These are phyloP conservation scores for Apaloderma vittatum DNA, from an alignment of 2,113 vertebrate genomes.

Conservation along the genomic window DNA sequence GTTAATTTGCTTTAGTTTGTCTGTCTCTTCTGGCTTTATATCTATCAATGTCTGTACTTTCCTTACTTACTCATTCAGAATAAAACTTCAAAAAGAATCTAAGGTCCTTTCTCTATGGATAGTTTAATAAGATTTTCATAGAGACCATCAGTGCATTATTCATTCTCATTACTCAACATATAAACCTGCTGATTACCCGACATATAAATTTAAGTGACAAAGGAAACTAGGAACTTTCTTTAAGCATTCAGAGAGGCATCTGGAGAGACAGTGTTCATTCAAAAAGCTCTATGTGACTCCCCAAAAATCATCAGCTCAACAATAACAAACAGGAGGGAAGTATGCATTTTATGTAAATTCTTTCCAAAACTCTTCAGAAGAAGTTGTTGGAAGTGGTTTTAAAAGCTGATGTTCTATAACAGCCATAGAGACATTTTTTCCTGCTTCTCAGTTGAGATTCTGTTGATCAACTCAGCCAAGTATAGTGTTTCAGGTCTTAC, in stretches of 20 bases:
- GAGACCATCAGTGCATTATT: background rate
- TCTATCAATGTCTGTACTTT: background rate
- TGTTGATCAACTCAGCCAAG: background rate
- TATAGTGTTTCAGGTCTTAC: background rate
- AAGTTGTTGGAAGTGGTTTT: background rate
- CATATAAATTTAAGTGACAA: background rate
- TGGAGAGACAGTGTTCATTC: background rate
- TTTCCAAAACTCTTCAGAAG: background rate
- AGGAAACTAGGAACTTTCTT: background rate
- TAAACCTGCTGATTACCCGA: background rate
- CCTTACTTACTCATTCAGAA: background rate
- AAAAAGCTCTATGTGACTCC: background rate
- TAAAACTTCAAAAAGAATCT: background rate
- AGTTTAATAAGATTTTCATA: background rate
- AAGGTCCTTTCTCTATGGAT: background rate
- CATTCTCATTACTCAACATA: background rate
- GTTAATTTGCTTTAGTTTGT: background rate
- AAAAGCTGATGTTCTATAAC: background rate
- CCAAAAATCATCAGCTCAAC: background rate
- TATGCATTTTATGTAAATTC: background rate
- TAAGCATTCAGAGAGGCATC: background rate
- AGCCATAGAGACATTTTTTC: background rate
- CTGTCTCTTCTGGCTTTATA: background rate
- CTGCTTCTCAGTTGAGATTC: background rate
- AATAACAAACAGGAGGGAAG: background rate